Evolutionary conservation across 2,113 vertebrate genomes (phyloP).

Genomic region (Axis porcinus): DNA sequence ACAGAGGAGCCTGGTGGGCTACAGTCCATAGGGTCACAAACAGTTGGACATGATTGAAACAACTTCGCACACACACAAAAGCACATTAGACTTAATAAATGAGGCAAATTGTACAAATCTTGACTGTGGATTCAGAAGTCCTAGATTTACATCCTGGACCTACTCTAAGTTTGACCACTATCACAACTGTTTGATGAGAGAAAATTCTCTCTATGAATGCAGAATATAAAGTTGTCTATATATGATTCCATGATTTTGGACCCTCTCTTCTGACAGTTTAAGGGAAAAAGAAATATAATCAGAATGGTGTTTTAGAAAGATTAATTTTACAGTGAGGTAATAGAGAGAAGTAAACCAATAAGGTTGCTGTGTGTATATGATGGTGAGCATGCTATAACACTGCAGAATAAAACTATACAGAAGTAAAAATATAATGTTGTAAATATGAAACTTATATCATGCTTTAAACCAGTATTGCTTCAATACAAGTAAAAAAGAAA

Average conservation of each 20-base stretch:
- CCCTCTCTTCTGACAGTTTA: neutral
- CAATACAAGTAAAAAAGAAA: neutral
- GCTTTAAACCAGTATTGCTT: neutral
- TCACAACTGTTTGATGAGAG: neutral
- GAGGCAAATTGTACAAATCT: neutral
- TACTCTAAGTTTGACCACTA: rapidly evolving
- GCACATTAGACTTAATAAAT: neutral
- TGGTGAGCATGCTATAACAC: neutral
- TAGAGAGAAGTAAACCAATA: neutral
- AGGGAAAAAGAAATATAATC: neutral
- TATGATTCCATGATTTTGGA: neutral
- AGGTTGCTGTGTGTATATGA: neutral
- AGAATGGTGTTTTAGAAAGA: neutral
- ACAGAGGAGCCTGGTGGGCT: neutral
- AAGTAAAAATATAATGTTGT: neutral
- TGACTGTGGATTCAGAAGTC: neutral
- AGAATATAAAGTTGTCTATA: neutral
- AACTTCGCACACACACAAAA: neutral
- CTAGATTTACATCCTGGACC: neutral
- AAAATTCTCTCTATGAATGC: neutral
- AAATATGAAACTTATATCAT: neutral
- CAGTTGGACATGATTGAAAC: neutral
- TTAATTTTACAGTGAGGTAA: neutral
- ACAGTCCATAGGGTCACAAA: neutral
- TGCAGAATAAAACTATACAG: neutral